Evolutionary conservation across 2,797 vertebrate species (phyloP), one percentile per base, ranked within the genome.

Genomic region (Siniperca scherzeri): DNA sequence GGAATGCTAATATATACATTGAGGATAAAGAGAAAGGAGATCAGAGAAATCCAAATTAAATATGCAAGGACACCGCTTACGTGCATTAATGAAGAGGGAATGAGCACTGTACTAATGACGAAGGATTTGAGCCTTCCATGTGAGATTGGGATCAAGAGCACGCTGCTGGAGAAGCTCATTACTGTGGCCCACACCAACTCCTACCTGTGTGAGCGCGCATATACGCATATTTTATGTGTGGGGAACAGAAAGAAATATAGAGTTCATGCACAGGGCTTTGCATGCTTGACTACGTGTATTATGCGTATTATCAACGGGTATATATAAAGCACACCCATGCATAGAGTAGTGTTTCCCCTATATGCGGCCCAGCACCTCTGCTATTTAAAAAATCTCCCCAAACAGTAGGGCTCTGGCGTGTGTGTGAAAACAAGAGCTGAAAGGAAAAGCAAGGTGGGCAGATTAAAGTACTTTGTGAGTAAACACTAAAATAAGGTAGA

Each of bases 31-130:
- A 74, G 73, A 75, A 44, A 40, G 48, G 44, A 88, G 86, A 92
- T 93, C 82, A 91, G 78, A 93, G 84, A 82, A 87, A 73, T 72
- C 68, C 60, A 77, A 86, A 93, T 92, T 80, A 91, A 94, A 91
- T 92, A 93, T 93, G 89, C 89, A 89, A 88, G 83, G 89, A 67
- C 59, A 66, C 60, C 14, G 60, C 80, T 90, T 70, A 77, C 22
- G 59, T 81, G 75, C 82, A 83, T 87, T 93, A 91, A 93, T 84
- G 75, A 90, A 86, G 80, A 83, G 56, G 73, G 77, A 83, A 78
- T 33, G 79, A 82, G 69, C 65, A 1, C 50, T 44, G 70, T 50
- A 87, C 79, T 94, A 91, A 93, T 91, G 87, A 90, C 55, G 79
- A 69, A 84, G 83, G 88, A 85, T 88, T 83, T 82, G 46, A 87